phyloP scores from a whole-genome alignment of 2,888 invertebrate species.

The Diadegma fenestrale region DNA sequence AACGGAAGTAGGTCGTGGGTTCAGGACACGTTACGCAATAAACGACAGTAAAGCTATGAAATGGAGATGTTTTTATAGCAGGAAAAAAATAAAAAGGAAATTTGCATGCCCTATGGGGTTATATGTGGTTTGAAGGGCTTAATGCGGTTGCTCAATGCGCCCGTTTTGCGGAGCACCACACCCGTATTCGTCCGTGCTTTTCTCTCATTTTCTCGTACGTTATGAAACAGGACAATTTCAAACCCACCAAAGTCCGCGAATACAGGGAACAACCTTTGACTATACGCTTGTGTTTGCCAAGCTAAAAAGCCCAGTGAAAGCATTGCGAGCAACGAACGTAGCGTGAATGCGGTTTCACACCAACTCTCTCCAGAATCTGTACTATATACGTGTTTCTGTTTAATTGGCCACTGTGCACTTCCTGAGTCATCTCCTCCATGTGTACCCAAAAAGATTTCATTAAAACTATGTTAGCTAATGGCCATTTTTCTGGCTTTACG shows the following conservation, averaged over 20 bases:
- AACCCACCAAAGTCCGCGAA: constrained; percentile 15
- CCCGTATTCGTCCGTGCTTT: constrained; percentile 42
- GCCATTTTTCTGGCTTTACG: background rate
- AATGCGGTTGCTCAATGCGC: constrained; percentile 54
- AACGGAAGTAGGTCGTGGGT: constrained; percentile 51
- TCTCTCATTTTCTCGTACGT: constrained; percentile 37
- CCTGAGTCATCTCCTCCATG: background rate
- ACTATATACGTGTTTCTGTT: background rate
- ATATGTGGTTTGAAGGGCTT: constrained; percentile 62
- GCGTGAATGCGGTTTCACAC: constrained; percentile 30
- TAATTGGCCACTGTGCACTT: background rate
- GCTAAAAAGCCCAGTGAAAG: constrained; percentile 18
- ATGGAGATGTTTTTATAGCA: background rate
- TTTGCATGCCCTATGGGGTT: constrained; percentile 33
- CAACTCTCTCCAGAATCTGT: background rate
- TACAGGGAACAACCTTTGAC: background rate
- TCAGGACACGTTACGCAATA: constrained; percentile 30
- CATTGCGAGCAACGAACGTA: constrained; percentile 14
- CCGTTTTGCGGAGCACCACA: constrained; percentile 47
- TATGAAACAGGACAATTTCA: background rate
- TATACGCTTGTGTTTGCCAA: constrained; percentile 24
- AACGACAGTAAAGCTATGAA: constrained; percentile 3
- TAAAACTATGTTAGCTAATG: constrained; percentile 5
- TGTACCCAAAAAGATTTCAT: background rate
- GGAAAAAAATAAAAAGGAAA: constrained; percentile 32